Evolutionary conservation across 2,113 vertebrate species (phyloP).

Genomic region (Psilopogon haemacephalus): DNA sequence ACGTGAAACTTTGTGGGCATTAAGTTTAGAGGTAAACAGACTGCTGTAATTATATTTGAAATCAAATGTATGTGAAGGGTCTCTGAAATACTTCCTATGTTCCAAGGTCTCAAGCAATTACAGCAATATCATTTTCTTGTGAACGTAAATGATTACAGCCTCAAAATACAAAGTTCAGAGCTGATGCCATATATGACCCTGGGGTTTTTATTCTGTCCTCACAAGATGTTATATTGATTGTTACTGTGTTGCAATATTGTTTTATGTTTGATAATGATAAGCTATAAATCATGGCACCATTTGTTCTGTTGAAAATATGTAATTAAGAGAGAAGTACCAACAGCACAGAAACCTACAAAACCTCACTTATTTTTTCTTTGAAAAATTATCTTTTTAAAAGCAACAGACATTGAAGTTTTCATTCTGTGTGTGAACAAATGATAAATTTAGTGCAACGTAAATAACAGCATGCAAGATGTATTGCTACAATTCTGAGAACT

Average conservation of each 20-base stretch:
- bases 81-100: neutral
- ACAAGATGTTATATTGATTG: neutral
- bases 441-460: neutral
- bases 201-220: neutral
- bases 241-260: neutral
- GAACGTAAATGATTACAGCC: neutral
- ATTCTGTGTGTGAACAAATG: neutral
- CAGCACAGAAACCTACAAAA: neutral
- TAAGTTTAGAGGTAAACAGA: neutral
- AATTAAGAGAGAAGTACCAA: conserved; percentile 10
- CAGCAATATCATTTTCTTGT: neutral
- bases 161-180: neutral
- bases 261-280: conserved; percentile 11
- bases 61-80: neutral
- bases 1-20: neutral
- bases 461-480: neutral
- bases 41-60: no score
- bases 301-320: conserved; percentile 43
- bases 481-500: neutral
- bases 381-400: neutral
- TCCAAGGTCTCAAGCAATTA: neutral
- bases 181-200: neutral
- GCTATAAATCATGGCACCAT: neutral
- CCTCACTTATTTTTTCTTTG: neutral
- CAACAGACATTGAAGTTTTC: neutral